A percentile compares a stretch with the other conserved stretches of the same genome.
Evolutionary conservation across 2,113 vertebrate species (phyloP).

Genomic region (Strix aluco): DNA sequence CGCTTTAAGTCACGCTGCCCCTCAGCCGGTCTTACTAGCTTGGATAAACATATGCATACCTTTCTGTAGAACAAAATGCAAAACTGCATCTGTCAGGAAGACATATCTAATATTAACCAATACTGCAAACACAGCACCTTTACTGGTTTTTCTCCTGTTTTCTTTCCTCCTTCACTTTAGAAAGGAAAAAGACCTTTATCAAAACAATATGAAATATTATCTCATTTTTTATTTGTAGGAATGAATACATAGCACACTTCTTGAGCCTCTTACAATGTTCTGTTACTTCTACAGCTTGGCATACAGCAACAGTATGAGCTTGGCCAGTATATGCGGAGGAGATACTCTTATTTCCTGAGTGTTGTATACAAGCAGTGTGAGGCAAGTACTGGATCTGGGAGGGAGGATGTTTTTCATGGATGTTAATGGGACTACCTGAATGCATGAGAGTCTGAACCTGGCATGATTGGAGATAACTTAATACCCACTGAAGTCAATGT

Average conservation of each 20-base stretch:
- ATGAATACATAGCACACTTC: not conserved
- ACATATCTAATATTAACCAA: not conserved
- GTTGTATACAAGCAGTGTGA: conserved; percentile 74
- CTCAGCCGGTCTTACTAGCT: not conserved
- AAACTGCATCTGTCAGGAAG: not conserved
- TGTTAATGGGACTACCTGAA: not conserved
- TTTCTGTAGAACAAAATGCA: not conserved
- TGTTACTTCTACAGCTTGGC: conserved; percentile 76
- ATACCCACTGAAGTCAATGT: not conserved
- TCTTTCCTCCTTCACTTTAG: not conserved
- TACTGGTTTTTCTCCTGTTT: not conserved
- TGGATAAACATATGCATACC: not conserved
- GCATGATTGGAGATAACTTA: not conserved
- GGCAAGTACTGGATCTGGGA: conserved; percentile 58
- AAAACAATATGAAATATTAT: not conserved
- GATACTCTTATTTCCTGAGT: conserved; percentile 77
- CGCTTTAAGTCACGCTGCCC: not conserved
- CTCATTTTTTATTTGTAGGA: not conserved
- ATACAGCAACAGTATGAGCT: conserved; percentile 82
- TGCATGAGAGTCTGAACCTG: not conserved
- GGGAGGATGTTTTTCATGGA: not conserved
- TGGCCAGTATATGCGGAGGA: conserved; percentile 76
- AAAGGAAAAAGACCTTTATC: not conserved
- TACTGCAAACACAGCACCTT: not conserved
- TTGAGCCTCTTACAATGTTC: not conserved